These are phyloP conservation scores for Peromyscus polionotus DNA, from an alignment of 2,113 vertebrate genomes.

Conservation along the genomic window DNA sequence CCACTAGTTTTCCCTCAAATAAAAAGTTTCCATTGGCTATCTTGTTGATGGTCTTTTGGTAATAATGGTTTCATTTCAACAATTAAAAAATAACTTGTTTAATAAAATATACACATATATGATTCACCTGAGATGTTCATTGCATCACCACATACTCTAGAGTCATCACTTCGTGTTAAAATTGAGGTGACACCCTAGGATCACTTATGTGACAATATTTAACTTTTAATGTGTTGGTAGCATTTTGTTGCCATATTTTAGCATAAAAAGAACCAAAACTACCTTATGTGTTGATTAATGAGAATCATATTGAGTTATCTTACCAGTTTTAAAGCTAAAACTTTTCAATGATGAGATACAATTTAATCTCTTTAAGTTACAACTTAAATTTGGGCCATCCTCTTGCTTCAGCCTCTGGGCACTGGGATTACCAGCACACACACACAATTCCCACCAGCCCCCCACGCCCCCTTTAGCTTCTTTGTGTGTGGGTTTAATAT, in stretches of 20 bases:
- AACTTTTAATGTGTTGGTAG: not conserved
- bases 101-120: not conserved
- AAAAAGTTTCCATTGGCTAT: not conserved
- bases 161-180: not conserved
- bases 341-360: conserved; percentile 30
- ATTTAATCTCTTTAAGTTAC: not conserved
- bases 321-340: conserved; percentile 46
- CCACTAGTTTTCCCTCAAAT: conserved; percentile 24
- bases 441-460: not conserved
- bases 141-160: not conserved
- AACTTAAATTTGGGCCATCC: not conserved
- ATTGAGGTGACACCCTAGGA: not conserved
- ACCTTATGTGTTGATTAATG: conserved; percentile 9
- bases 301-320: conserved; percentile 16
- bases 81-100: not conserved
- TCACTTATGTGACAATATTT: not conserved
- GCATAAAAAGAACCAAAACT: not conserved
- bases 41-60: not conserved
- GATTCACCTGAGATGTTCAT: conserved; percentile 22
- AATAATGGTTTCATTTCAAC: not conserved
- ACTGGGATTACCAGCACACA: not conserved
- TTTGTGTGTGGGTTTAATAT: not conserved
- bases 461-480: not conserved
- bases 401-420: not conserved
- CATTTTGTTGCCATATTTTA: not conserved